Evolutionary conservation across 2,113 vertebrate genomes (phyloP), one percentile per base, ranked within the genome.

Genomic region (Centropus bengalensis): DNA sequence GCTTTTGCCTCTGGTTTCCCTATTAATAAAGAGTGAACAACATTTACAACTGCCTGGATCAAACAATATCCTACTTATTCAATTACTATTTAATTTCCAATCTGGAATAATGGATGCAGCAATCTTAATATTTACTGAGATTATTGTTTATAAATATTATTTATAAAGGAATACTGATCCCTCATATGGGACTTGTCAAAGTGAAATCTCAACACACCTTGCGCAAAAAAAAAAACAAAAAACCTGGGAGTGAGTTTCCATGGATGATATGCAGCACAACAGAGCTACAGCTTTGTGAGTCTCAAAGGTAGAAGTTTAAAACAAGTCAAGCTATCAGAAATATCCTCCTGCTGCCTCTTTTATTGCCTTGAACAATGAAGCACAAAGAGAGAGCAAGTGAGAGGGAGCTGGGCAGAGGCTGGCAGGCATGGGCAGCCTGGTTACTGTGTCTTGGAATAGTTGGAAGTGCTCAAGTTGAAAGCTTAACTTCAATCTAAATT

Each of bases 341-440:
- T 42, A 30, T 2, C 32, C 26, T 49, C 38, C 17, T 5, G 1
- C 42, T 67, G 78, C 47, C 55, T 55, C 38, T 38, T 2, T 12
- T 76, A 49, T 79, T 85, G 38, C 30, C 59, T 45, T 3, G 0
- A 83, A 77, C 1, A 3, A 68, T 23, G 79, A 91, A 24, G 12
- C 27, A 58, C 40, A 10, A 0, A 1, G 23, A 44, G 28, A 71
- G 2, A 26, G 30, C 44, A 59, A 52, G 54, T 1, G 1, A 80
- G 80, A 36, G 64, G 58, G 33, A 76, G 36, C 8, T 13, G 27
- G 28, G 58, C 63, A 82, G 54, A 82, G 73, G 28, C n/a, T 47
- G 33, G 33, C 5, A 2, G 9, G 28, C n/a, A 44, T 0, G 1
- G 9, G 28, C n/a, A 44, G 0, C 47, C 67, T 67, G 32, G 36